Conservation (phyloP, 2,797 vertebrate species). For the Botia almorhae region DNA sequence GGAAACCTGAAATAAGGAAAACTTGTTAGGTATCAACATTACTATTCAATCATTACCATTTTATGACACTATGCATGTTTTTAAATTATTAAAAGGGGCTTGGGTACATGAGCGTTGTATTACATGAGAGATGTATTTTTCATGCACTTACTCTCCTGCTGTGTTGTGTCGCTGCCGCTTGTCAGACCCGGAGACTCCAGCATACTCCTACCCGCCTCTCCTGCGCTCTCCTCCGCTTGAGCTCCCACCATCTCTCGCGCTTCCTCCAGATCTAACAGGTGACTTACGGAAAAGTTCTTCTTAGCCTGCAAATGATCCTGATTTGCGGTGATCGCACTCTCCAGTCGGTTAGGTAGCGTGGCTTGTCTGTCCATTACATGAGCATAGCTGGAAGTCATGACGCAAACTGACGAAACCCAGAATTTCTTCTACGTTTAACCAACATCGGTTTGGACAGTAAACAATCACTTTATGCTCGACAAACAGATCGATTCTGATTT, state of each 20-base stretch:
- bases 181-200: constrained; percentile 95
- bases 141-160: constrained; percentile 93
- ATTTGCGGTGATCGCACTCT: constrained; percentile 84
- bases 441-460: constrained; percentile 30
- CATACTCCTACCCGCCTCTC: constrained; percentile 89
- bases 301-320: constrained; percentile 95
- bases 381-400: constrained; percentile 95
- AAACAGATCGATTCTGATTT: constrained; percentile 8
- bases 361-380: constrained; percentile 93
- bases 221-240: constrained; percentile 89
- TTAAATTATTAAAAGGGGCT: not conserved
- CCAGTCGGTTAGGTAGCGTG: constrained; percentile 86
- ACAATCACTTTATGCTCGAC: constrained; percentile 22
- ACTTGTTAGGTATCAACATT: not conserved
- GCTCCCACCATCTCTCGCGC: constrained; percentile 91
- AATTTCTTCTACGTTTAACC: constrained; percentile 15
- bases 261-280: constrained; percentile 98
- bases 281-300: constrained; percentile 99
- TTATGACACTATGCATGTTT: not conserved
- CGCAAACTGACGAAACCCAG: constrained; percentile 55
- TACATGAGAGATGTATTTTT: not conserved
- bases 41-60: no score
- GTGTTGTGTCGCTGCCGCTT: constrained; percentile 96
- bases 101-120: not conserved
- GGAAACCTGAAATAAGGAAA: not conserved